A percentile compares a stretch with the other conserved stretches of the same genome.
Evolutionary conservation across 2,797 vertebrate genomes (phyloP).

Genomic region (Numenius phaeopus): DNA sequence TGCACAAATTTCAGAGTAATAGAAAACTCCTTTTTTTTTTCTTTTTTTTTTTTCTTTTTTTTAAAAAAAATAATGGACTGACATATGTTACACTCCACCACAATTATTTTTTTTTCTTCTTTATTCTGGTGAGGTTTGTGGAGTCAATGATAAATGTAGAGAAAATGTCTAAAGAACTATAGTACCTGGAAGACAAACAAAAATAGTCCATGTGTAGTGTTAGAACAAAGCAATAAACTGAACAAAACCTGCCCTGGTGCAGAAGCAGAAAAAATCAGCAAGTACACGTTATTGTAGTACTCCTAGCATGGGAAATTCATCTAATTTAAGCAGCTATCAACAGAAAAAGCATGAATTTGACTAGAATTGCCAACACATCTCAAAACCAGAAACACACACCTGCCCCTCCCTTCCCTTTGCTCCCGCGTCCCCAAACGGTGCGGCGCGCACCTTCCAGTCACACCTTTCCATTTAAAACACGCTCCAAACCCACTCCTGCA

Average conservation of each 20-base stretch:
- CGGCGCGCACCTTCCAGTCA: rapidly evolving
- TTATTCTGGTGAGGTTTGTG: constrained; percentile 6
- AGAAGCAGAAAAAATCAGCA: not conserved
- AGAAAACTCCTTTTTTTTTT: constrained; percentile 51
- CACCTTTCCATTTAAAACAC: rapidly evolving
- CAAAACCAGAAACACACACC: rapidly evolving
- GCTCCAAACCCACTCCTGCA: not conserved
- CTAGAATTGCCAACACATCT: not conserved
- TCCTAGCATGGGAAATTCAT: not conserved
- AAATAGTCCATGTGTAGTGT: not conserved
- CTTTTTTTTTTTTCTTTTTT: not conserved
- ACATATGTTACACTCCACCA: not conserved
- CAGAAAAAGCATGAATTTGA: not conserved
- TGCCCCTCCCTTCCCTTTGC: not conserved
- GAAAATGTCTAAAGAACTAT: not conserved
- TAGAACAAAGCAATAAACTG: not conserved
- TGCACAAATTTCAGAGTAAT: constrained; percentile 70
- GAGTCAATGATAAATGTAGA: not conserved
- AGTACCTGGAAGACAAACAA: constrained; percentile 45
- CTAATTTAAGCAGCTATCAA: not conserved
- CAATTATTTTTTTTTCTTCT: not conserved
- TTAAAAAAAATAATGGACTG: not conserved
- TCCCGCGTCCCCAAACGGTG: not conserved
- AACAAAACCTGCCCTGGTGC: not conserved
- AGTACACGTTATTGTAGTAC: rapidly evolving